Evolutionary conservation across 2,797 vertebrate genomes (phyloP), one percentile per base, ranked within the genome.

Genomic region (Carapus acus): DNA sequence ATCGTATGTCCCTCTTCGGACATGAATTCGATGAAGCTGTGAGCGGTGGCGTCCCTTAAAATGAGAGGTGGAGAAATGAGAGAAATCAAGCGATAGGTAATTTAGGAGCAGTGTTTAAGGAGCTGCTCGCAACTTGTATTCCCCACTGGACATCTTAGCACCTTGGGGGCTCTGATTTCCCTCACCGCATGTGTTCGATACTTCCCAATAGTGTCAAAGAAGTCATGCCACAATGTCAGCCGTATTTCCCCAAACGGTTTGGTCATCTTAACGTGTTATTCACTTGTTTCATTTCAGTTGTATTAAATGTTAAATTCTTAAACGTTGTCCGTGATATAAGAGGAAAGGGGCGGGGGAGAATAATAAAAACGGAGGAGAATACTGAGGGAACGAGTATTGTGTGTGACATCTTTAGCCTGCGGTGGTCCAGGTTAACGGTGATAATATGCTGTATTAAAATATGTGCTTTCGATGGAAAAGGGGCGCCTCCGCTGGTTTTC

Each of bases 101-200:
- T 73, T 79, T 69, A 79, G 74, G 50, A 74, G 75, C 79, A 49
- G 71, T 57, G 76, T 71, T 74, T 74, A 72, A 79, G 71, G 76
- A 72, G 73, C 65, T 44, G 7, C 74, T 69, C 77, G 76, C 79
- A 84, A 86, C 81, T 86, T 83, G 79, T 80, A 75, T 85, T 79
- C 79, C 79, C 76, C 62, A 24, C 70, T 71, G 77, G 72, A 71
- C 73, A 18, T 64, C 58, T 64, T 49, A 58, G 70, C 47, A 73
- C 81, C 62, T 68, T 58, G 11, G 79, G 77, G 75, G 75, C 9
- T 77, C 71, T 76, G 51, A 79, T 39, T 55, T 59, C 40, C 60
- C 73, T 77, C 70, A 65, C 73, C 23, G 77, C 70, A 79, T 71
- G 79, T 69, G 78, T 84, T 77, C 78, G 78, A 76, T 80, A 82